These are phyloP conservation scores for Automeris io DNA, from an alignment of 2,888 invertebrate genomes.

Conservation along the genomic window DNA sequence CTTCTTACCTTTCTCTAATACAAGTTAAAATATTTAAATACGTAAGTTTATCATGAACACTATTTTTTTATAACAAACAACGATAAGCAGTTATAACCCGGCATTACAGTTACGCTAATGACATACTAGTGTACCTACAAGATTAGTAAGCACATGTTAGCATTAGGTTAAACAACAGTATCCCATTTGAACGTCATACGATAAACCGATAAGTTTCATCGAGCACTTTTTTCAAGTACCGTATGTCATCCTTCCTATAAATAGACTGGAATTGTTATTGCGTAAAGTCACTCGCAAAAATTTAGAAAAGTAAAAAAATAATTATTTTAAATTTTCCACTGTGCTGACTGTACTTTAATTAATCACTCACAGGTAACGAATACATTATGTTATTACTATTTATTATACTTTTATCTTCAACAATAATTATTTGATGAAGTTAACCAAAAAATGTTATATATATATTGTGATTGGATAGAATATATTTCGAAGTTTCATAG, in stretches of 20 bases:
- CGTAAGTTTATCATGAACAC: background rate
- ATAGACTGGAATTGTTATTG: background rate
- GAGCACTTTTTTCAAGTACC: background rate
- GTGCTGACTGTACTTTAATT: too few species aligned
- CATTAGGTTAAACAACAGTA: constrained; percentile 42
- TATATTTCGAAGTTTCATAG: too few species aligned
- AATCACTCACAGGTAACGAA: too few species aligned
- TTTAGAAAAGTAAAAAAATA: background rate
- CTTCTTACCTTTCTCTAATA: background rate
- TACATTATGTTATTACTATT: too few species aligned
- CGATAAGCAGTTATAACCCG: constrained; percentile 1
- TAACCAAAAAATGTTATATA: too few species aligned
- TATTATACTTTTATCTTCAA: too few species aligned
- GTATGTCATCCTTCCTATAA: background rate
- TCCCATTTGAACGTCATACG: constrained; percentile 33
- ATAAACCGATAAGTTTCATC: background rate
- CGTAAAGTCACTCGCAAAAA: background rate
- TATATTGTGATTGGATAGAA: too few species aligned
- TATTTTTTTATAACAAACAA: background rate
- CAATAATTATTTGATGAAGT: too few species aligned
- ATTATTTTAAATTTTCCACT: too few species aligned
- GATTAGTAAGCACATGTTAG: constrained; percentile 29
- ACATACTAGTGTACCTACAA: constrained; percentile 30
- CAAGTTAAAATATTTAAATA: background rate
- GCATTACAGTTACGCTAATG: constrained; percentile 20